These are phyloP conservation scores for Tauraco erythrolophus DNA, from an alignment of 2,113 vertebrate species.

Conservation along the genomic window DNA sequence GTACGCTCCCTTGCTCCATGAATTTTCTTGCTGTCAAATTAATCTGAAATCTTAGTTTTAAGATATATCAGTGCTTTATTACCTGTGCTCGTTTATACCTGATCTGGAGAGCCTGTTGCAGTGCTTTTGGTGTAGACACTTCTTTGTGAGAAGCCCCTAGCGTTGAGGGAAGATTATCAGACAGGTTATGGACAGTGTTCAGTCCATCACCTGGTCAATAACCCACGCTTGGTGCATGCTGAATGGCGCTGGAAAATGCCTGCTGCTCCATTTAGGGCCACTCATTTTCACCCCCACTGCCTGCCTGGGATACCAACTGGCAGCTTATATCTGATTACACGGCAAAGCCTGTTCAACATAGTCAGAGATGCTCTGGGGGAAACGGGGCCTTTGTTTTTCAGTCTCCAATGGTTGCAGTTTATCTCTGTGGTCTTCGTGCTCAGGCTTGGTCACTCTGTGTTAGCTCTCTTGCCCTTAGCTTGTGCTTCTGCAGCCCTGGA, in stretches of 20 bases:
- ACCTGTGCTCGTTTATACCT: fast-evolving
- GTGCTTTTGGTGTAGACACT: background rate
- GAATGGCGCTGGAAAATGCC: fast-evolving
- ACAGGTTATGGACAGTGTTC: background rate
- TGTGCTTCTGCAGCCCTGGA: background rate
- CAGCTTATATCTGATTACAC: background rate
- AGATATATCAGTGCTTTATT: background rate
- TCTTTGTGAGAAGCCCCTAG: background rate
- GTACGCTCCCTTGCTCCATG: background rate
- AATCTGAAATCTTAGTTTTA: constrained; percentile 6
- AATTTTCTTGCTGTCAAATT: background rate
- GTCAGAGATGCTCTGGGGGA: background rate
- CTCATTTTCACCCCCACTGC: background rate
- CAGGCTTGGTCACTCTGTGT: background rate
- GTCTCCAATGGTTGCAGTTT: background rate
- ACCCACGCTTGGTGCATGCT: background rate
- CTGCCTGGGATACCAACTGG: background rate
- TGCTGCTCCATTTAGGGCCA: background rate
- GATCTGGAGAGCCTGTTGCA: background rate
- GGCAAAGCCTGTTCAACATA: fast-evolving
- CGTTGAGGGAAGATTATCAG: background rate
- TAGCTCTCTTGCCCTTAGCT: background rate
- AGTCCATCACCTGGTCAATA: background rate
- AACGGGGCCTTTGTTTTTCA: background rate
- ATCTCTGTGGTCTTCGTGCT: background rate